Percentiles rank a stretch among this genome's conserved stretches.
Evolutionary conservation across 35 echinoderm and acorn worm species (phyloP).

Genomic region (Heliocidaris tuberculata): DNA sequence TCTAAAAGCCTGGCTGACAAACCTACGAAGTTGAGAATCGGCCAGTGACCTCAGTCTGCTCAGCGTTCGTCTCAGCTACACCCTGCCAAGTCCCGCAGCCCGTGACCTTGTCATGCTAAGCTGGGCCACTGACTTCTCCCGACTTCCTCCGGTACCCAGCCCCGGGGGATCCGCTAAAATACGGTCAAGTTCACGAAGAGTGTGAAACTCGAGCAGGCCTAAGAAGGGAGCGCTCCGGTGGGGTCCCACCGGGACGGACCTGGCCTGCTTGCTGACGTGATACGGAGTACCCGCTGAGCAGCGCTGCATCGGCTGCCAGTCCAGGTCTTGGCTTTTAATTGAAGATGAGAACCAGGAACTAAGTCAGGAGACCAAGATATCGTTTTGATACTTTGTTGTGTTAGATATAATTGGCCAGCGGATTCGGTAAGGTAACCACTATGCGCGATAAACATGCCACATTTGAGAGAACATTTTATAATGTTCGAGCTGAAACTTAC

Average conservation of each 20-base stretch:
- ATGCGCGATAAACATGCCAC: neutral
- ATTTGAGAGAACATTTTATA: neutral
- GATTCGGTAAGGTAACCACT: neutral
- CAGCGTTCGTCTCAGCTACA: constrained; percentile 22
- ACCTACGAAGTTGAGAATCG: neutral
- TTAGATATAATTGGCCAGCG: neutral
- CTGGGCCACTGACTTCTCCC: constrained; percentile 41
- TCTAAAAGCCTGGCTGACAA: neutral
- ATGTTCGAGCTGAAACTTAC: neutral
- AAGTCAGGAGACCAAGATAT: neutral
- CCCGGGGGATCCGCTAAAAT: neutral
- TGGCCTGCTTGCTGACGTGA: constrained; percentile 21
- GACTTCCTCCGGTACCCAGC: constrained; percentile 31
- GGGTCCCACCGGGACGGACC: constrained; percentile 35
- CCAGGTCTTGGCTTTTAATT: neutral
- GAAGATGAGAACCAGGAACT: constrained; percentile 15
- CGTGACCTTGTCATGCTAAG: constrained; percentile 47
- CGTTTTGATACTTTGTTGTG: neutral
- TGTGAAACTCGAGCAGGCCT: constrained; percentile 37
- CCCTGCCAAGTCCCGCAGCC: constrained; percentile 37
- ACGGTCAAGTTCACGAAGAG: constrained; percentile 51
- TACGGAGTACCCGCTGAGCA: constrained; percentile 27
- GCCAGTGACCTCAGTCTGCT: constrained; percentile 32
- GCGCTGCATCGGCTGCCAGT: neutral
- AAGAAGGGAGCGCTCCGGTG: neutral